These are phyloP conservation scores for Coptotermes formosanus DNA, from an alignment of 1,140 invertebrate species.

Conservation along the genomic window DNA sequence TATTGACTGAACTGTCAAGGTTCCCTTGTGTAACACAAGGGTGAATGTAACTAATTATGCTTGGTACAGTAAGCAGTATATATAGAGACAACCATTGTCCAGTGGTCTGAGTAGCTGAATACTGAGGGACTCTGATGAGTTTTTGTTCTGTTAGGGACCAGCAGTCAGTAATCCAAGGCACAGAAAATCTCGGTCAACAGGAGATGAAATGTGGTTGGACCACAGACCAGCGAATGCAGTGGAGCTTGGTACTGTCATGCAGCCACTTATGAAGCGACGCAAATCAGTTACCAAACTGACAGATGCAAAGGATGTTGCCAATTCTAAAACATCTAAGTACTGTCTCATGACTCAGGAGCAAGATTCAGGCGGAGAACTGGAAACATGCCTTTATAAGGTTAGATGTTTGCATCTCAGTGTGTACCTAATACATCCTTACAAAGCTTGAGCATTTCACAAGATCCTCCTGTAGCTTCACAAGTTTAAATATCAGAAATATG, in stretches of 20 bases:
- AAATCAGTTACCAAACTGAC: conserved; percentile 81
- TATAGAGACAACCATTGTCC: too few species aligned
- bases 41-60: too few species aligned
- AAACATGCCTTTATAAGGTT: conserved; percentile 90
- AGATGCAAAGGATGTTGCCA: conserved; percentile 67
- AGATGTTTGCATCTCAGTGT: neutral
- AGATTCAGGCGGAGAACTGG: conserved; percentile 86
- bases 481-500: too few species aligned
- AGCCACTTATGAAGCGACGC: conserved; percentile 75
- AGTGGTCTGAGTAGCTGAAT: too few species aligned
- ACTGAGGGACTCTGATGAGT: neutral
- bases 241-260: conserved; percentile 80
- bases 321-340: conserved; percentile 80
- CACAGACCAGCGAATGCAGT: conserved; percentile 75
- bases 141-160: neutral
- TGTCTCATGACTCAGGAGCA: conserved; percentile 87
- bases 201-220: conserved; percentile 80
- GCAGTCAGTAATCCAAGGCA: neutral
- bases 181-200: conserved; percentile 74
- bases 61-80: too few species aligned
- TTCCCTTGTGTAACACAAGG: too few species aligned
- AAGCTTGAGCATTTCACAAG: too few species aligned
- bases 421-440: too few species aligned
- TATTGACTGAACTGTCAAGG: too few species aligned
- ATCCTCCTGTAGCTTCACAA: too few species aligned